Conservation (phyloP, 2,888 invertebrate species). For the Cantharis rustica region DNA sequence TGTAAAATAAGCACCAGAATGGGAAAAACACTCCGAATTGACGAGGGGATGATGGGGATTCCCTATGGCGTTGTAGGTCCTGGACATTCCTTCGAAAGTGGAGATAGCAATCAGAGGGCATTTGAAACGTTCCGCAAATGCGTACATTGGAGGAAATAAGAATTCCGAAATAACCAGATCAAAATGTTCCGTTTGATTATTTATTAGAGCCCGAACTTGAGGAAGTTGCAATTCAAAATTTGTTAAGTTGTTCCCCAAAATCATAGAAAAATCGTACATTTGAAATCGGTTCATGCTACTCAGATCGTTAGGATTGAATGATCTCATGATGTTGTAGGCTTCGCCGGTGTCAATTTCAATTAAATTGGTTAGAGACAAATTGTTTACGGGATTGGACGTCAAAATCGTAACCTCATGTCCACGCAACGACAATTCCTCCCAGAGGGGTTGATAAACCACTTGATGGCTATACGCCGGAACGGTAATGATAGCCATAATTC, state of each 20-base stretch:
- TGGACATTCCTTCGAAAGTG: slow-evolving; percentile 42
- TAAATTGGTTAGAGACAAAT: no score
- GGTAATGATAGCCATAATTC: no score
- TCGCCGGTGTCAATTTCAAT: no score
- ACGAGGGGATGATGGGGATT: slow-evolving; percentile 48
- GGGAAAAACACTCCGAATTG: slow-evolving; percentile 44
- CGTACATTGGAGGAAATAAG: slow-evolving; percentile 39
- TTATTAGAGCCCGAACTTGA: slow-evolving; percentile 44
- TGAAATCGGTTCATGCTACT: slow-evolving; percentile 56
- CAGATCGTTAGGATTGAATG: slow-evolving; percentile 36
- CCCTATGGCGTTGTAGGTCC: slow-evolving; percentile 44
- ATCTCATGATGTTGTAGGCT: no score
- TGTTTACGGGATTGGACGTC: no score
- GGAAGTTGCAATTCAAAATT: slow-evolving; percentile 31
- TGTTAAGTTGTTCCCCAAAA: slow-evolving; percentile 51
- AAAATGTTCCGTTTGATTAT: slow-evolving; percentile 41
- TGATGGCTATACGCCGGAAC: no score
- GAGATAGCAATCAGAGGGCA: slow-evolving; percentile 47
- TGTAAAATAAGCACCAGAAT: slow-evolving; percentile 32
- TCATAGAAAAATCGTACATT: slow-evolving; percentile 56
- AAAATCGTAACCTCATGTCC: no score
- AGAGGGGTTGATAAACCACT: no score
- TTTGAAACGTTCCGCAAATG: slow-evolving; percentile 45
- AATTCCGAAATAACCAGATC: slow-evolving; percentile 49
- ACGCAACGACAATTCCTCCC: no score